Conservation (phyloP, 2,113 vertebrate genomes). For the Gavia stellata region DNA sequence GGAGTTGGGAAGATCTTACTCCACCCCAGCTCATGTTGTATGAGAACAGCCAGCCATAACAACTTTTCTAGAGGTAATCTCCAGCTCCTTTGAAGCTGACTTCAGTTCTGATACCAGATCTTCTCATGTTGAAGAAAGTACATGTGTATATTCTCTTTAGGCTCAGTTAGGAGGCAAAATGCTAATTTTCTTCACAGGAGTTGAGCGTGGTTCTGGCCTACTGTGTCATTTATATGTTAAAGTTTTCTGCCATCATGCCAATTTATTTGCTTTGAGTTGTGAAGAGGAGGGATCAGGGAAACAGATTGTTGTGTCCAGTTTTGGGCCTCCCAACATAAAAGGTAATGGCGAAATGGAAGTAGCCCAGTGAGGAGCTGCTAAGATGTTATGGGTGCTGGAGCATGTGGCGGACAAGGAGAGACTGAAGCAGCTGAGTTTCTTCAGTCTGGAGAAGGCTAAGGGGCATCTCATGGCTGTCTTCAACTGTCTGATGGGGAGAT, state of each 20-base stretch:
- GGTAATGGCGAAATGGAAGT: not conserved
- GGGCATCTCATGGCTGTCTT: not conserved
- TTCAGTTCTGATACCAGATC: not conserved
- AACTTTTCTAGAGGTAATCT: not conserved
- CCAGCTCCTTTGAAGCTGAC: not conserved
- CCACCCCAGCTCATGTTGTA: not conserved
- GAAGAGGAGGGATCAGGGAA: not conserved
- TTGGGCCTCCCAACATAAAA: not conserved
- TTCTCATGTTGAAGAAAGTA: not conserved
- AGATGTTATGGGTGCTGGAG: not conserved
- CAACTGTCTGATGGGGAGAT: not conserved
- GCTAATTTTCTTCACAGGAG: not conserved
- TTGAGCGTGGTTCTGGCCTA: not conserved
- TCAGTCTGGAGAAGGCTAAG: not conserved
- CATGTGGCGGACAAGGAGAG: rapidly evolving
- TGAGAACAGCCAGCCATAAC: not conserved
- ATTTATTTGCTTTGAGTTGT: not conserved
- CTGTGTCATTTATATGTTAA: not conserved
- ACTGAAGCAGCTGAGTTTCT: not conserved
- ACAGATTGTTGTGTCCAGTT: not conserved
- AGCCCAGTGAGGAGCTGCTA: not conserved
- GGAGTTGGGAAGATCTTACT: not conserved
- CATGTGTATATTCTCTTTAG: not conserved
- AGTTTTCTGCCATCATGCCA: not conserved
- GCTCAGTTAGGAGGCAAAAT: not conserved